phyloP scores from a whole-genome alignment of 2,797 vertebrate genomes.

The Crocodylus rhombifer region DNA sequence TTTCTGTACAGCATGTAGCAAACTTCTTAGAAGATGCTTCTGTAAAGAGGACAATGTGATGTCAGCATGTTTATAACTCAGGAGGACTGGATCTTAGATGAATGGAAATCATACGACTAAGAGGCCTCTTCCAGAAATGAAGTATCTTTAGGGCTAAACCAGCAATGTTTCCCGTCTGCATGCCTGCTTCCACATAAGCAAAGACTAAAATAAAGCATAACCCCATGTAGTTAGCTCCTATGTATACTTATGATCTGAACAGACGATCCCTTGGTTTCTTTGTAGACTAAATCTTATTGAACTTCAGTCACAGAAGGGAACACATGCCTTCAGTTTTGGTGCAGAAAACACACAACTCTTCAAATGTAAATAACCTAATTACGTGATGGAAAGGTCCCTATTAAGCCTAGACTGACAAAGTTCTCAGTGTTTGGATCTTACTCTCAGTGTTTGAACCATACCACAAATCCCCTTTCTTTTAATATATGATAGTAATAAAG shows the following conservation, averaged over 20 bases:
- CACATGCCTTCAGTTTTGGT: neutral
- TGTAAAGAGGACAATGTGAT: constrained; percentile 10
- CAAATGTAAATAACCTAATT: neutral
- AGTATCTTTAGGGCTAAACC: neutral
- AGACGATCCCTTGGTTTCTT: neutral
- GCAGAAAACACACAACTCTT: neutral
- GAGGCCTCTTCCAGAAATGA: neutral
- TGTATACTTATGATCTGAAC: neutral
- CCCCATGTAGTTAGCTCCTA: neutral
- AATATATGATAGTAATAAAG: neutral
- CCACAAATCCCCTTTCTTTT: neutral
- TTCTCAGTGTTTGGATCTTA: neutral
- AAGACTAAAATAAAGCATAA: neutral
- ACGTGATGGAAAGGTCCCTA: neutral
- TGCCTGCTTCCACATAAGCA: neutral
- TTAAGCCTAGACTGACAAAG: neutral
- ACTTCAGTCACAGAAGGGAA: neutral
- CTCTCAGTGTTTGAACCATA: neutral
- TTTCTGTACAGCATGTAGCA: constrained; percentile 10
- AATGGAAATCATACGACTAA: neutral
- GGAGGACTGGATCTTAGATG: constrained; percentile 9
- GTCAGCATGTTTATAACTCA: neutral
- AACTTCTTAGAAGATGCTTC: constrained; percentile 1
- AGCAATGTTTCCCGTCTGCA: neutral
- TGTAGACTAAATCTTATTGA: neutral